Evolutionary conservation across 2,888 invertebrate genomes (phyloP), one percentile per base, ranked within the genome.

Genomic region (Rambutsinella grinnellia): DNA sequence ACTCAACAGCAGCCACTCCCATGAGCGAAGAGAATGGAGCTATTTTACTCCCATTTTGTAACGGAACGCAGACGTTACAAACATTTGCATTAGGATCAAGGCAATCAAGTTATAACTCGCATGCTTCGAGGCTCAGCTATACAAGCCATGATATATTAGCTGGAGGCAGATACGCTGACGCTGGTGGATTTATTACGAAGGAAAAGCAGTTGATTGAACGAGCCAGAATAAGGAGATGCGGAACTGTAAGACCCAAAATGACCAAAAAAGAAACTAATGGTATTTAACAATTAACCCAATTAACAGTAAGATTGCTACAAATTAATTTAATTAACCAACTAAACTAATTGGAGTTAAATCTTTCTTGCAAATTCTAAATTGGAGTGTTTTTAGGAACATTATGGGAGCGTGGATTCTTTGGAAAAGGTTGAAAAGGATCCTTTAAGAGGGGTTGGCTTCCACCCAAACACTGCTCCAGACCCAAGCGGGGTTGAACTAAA

Each of bases 21-120:
- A 96, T 97, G 94, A 96, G 96, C 83, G 97, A 97, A 89, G 97
- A 97, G 88, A 96, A 96, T 87, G 96, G 96, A 86, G 95, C 95
- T 86, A 95, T 96, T 88, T 94, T 96, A 17, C 13, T 72, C 6
- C 70, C 62, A n/a, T 72, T 51, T 86, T 95, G 94, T 53, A 68
- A 78, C 60, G 80, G 77, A 27, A 53, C 58, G 28, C 66, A 70
- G 10, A 51, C 46, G n/a, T 44, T 60, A n/a, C 61, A 60, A 27
- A 61, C 23, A 51, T 74, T 74, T 61, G 74, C 28, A 57, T 19
- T 65, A 89, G 93, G 94, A 72, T 87, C 96, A 82, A 91, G 96
- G 84, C 96, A 96, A 88, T 96, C 95, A 83, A 97, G 96, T 85
- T 96, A 97, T 89, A 96, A 96, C 84, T 97, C 97, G 79, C 97